Conservation (phyloP, 2,888 invertebrate species). For the Eledona agricola region DNA sequence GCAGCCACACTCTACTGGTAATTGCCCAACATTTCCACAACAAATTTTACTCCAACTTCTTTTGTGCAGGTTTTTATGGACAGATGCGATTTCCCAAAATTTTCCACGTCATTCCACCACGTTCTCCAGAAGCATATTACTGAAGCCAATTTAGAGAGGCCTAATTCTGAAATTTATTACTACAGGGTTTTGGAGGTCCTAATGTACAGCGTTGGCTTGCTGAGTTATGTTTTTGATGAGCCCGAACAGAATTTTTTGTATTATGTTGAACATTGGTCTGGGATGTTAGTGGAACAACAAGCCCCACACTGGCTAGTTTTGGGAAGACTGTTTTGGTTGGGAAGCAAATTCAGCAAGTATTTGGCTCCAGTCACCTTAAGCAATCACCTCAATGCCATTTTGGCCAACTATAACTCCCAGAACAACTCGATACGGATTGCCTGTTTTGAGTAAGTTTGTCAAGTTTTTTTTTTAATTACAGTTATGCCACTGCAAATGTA, state of each 20-base stretch:
- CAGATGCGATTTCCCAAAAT: conserved; percentile 31
- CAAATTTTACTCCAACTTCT: not conserved
- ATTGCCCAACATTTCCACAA: conserved; percentile 1
- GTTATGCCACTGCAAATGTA: no score
- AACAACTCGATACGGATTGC: conserved; percentile 36
- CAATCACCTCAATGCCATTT: conserved; percentile 38
- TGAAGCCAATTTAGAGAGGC: conserved; percentile 36
- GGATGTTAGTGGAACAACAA: conserved; percentile 27
- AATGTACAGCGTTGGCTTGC: conserved; percentile 44
- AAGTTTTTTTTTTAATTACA: conserved; percentile 9
- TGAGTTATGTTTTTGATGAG: conserved; percentile 30
- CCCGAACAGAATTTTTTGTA: conserved; percentile 32
- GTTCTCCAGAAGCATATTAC: conserved; percentile 41
- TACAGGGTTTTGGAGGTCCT: conserved; percentile 42
- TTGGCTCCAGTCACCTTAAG: conserved; percentile 37
- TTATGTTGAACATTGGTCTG: conserved; percentile 44
- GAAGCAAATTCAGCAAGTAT: conserved; percentile 40
- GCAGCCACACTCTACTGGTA: conserved; percentile 41
- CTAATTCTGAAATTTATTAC: conserved; percentile 37
- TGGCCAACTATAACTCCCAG: conserved; percentile 33
- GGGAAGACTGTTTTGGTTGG: conserved; percentile 41
- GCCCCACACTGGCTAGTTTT: conserved; percentile 34
- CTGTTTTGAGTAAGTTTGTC: conserved; percentile 41
- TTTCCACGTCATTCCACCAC: conserved; percentile 40
- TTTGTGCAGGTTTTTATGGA: conserved; percentile 36